Evolutionary conservation across 2,888 invertebrate genomes (phyloP).

Genomic region (Sphecodes monilicornis): DNA sequence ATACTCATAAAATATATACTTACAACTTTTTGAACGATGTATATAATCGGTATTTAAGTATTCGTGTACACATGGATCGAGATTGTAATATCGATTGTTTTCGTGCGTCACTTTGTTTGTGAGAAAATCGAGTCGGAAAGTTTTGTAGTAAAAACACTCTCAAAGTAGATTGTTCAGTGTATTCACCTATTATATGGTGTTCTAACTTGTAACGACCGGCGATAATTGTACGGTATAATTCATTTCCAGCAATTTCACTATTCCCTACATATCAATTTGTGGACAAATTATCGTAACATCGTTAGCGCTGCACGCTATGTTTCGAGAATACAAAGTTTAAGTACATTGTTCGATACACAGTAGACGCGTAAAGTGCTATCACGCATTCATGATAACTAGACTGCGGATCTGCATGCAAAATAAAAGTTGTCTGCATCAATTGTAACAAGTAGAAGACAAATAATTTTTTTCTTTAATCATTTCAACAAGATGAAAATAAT

Average conservation of each 20-base stretch:
- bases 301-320: background rate
- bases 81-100: background rate
- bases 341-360: background rate
- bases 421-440: too few species aligned
- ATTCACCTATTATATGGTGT: background rate
- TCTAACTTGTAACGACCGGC: background rate
- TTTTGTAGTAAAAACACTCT: background rate
- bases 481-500: too few species aligned
- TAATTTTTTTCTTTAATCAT: too few species aligned
- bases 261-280: conserved; percentile 1
- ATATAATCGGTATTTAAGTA: background rate
- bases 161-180: background rate
- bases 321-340: background rate
- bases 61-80: background rate
- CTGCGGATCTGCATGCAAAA: too few species aligned
- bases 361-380: background rate
- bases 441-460: too few species aligned
- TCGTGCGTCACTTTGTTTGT: background rate
- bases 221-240: conserved; percentile 4
- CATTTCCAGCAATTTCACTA: conserved; percentile 1
- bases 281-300: conserved; percentile 5
- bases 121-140: background rate
- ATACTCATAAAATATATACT: too few species aligned
- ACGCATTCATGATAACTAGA: background rate
- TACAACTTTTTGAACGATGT: background rate